A percentile compares a stretch with the other conserved stretches of the same genome.
These are phyloP conservation scores for Linurgus olivaceus DNA, from an alignment of 2,797 vertebrate species.

Conservation along the genomic window DNA sequence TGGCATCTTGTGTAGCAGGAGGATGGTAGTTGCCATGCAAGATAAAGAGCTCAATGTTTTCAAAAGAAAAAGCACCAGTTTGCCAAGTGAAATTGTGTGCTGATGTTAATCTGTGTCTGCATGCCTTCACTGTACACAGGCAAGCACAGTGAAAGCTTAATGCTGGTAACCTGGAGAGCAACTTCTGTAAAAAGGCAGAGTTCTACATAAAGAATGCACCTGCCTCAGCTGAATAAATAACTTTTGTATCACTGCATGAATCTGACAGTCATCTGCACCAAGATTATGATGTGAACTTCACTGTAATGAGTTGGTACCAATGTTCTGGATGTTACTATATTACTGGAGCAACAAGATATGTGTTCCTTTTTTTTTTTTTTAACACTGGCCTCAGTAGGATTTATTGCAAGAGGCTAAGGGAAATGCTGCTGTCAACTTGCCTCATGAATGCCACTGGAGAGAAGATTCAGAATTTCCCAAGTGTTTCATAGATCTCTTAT, in stretches of 20 bases:
- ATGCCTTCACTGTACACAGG: neutral
- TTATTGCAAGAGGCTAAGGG: neutral
- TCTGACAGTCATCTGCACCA: neutral
- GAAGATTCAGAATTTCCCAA: neutral
- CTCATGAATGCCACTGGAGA: neutral
- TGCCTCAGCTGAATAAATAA: neutral
- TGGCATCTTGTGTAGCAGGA: neutral
- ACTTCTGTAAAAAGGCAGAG: neutral
- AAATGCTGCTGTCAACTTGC: neutral
- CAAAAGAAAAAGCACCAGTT: neutral
- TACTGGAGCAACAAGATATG: neutral
- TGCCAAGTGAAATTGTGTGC: neutral
- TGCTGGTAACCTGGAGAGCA: neutral
- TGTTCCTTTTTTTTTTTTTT: accelerated
- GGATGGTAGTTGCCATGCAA: neutral
- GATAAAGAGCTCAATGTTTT: neutral
- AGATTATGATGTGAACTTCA: neutral
- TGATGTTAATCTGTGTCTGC: neutral
- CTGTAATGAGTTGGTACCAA: neutral
- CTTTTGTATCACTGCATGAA: neutral
- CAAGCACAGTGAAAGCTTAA: neutral
- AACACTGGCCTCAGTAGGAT: neutral
- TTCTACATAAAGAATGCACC: neutral
- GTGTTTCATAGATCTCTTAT: neutral
- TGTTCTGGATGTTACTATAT: neutral